Conservation (phyloP, 2,113 vertebrate genomes). For the Aphyosemion australe region DNA sequence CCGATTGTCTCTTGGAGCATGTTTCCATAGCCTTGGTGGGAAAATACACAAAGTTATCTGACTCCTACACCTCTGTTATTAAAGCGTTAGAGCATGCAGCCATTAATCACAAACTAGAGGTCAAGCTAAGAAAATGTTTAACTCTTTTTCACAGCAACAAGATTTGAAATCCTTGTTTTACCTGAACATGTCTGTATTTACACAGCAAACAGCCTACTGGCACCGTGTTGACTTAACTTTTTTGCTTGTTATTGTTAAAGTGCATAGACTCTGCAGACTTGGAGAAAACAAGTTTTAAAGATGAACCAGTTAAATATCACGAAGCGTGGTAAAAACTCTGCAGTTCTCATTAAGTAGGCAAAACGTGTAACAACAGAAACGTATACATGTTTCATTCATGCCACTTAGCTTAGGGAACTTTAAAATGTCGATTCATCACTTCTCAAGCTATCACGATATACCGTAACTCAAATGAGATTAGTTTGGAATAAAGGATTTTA, state of each 20-base stretch:
- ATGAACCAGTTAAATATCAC: constrained; percentile 95
- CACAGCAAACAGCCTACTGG: not conserved
- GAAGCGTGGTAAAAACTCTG: constrained; percentile 98
- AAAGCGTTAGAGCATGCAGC: constrained; percentile 96
- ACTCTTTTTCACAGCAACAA: not conserved
- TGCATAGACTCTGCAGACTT: constrained; percentile 95
- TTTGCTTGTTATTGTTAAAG: constrained; percentile 67
- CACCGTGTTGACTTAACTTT: not conserved
- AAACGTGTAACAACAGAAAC: not conserved
- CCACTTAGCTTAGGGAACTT: too few relatives aligned
- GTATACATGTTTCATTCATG: not conserved
- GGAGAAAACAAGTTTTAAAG: constrained; percentile 83
- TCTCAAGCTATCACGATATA: too few relatives aligned
- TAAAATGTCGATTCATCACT: too few relatives aligned
- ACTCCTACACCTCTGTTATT: constrained; percentile 96
- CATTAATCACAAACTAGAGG: constrained; percentile 94
- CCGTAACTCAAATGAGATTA: too few relatives aligned
- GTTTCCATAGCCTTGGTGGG: constrained; percentile 94
- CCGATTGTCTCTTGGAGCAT: constrained; percentile 89
- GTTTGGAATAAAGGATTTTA: too few relatives aligned
- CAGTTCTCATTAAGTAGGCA: constrained; percentile 86
- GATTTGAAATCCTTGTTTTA: not conserved
- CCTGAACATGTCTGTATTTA: constrained; percentile 4
- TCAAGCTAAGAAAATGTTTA: constrained; percentile 83
- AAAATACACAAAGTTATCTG: constrained; percentile 95